phyloP scores from a whole-genome alignment of 1,140 invertebrate genomes.

The Aphaenogaster ashmeadi region DNA sequence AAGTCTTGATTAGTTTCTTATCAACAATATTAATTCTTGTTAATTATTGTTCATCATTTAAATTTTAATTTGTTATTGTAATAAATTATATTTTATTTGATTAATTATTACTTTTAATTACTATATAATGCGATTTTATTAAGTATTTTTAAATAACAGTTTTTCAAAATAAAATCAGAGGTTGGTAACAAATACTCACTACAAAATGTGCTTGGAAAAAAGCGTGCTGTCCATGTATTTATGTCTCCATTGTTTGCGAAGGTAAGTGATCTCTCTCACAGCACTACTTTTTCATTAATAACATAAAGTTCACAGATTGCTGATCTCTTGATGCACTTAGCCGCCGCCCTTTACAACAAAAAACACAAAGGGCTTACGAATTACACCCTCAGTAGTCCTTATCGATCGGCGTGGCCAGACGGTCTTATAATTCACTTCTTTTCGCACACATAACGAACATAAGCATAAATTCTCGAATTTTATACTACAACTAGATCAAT shows the following conservation, averaged over 20 bases:
- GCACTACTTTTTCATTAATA: constrained; percentile 11
- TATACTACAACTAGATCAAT: not conserved
- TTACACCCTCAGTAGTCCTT: constrained; percentile 7
- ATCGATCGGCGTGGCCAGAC: constrained; percentile 36
- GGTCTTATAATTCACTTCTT: constrained; percentile 27
- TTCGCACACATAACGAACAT: not conserved
- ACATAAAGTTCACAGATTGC: not conserved
- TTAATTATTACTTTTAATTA: not conserved
- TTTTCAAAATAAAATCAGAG: constrained; percentile 6
- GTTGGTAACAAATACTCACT: constrained; percentile 27
- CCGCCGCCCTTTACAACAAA: constrained; percentile 8
- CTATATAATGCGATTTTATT: not conserved
- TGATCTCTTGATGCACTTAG: constrained; percentile 6
- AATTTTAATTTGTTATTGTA: not conserved
- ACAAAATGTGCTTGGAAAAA: constrained; percentile 34
- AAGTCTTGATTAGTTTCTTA: not conserved
- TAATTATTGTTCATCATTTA: not conserved
- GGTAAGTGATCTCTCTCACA: not conserved
- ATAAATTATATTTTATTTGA: not conserved
- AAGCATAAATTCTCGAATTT: not conserved
- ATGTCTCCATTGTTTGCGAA: not conserved
- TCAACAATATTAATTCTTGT: not conserved
- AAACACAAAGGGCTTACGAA: constrained; percentile 10
- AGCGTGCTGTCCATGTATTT: not conserved
- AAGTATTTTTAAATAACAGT: not conserved